These are phyloP conservation scores for Myotis brandtii DNA, from an alignment of 2,113 vertebrate species.

Conservation along the genomic window DNA sequence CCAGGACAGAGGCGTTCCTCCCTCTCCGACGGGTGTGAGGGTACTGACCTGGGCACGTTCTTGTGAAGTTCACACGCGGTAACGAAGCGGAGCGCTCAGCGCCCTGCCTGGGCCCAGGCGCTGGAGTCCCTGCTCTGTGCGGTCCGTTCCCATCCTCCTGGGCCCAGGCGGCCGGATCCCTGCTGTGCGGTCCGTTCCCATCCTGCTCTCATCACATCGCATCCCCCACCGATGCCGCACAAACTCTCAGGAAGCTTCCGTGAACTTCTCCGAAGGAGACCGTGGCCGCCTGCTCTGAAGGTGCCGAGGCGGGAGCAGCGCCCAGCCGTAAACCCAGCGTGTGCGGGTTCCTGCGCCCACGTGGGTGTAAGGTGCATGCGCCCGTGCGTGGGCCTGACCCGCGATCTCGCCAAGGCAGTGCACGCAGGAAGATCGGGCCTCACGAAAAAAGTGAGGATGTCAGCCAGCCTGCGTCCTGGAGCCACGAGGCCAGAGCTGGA, in stretches of 20 bases:
- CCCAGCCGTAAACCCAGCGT: neutral
- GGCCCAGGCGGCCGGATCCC: too few relatives aligned
- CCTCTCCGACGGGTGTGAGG: too few relatives aligned
- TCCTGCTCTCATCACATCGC: neutral
- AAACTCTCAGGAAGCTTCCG: neutral
- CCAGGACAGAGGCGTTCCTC: too few relatives aligned
- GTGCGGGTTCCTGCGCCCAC: neutral
- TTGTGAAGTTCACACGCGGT: too few relatives aligned
- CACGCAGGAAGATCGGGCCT: neutral
- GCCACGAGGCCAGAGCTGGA: too few relatives aligned
- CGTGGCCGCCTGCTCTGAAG: accelerated
- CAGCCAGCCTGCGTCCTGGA: neutral
- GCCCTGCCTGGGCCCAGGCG: accelerated
- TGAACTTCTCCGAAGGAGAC: neutral
- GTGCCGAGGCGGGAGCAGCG: neutral
- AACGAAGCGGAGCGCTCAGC: accelerated
- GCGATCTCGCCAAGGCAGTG: accelerated
- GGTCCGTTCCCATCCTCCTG: too few relatives aligned
- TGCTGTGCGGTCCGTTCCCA: too few relatives aligned
- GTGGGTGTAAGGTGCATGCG: accelerated
- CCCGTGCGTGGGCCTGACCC: accelerated
- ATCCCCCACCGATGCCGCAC: neutral
- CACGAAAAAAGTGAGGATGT: accelerated
- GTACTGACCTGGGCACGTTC: too few relatives aligned
- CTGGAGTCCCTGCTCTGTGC: too few relatives aligned